Base-by-base conservation (phyloP, 1,140 invertebrate genomes). In the Leptinotarsa lineolata region DNA sequence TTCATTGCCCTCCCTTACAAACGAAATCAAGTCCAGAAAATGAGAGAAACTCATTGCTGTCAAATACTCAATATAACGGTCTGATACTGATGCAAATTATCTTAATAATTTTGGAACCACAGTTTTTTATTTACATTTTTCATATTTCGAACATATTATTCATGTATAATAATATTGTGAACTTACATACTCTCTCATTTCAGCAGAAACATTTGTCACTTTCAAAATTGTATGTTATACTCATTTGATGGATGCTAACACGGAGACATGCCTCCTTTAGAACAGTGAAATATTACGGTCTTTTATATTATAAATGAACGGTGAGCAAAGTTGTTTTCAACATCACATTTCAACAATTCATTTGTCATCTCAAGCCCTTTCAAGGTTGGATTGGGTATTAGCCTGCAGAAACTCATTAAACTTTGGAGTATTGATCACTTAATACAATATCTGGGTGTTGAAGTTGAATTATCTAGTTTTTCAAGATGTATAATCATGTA, bases 231-330 rank as follows among this genome's bases (percentile, higher is more conserved):
- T 39, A 24, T 24, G 63, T 65, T 65, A 21, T 65, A 30, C 63
- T 65, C 24, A 30, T 65, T 65, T 65, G 63, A 65, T 65, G 30
- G 63, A 65, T 65, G 63, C 15, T 65, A 65, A 65, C 63, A 65
- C n/a, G 63, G 16, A 65, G 30, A 65, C 63, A 18, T 39, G 21
- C 15, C 63, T 21, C 20, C 21, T 30, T 39, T 65, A 24, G 30
- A 65, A 65, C 63, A 65, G 8, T 65, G 63, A 65, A 65, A 65
- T 65, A 65, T 65, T 18, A 39, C 22, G 30, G 63, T 22, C 30
- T 65, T 16, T 21, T 39, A n/a, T 39, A 39, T 65, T 65, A 65
- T 39, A 65, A 65, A 65, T 65, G 63, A 65, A 65, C 30, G 63
- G 63, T 65, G 30, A 65, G 63, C 30, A 24, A 24, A 65, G 20